Evolutionary conservation across 2,113 vertebrate genomes (phyloP).

Genomic region (Phrynocephalus versicolor): DNA sequence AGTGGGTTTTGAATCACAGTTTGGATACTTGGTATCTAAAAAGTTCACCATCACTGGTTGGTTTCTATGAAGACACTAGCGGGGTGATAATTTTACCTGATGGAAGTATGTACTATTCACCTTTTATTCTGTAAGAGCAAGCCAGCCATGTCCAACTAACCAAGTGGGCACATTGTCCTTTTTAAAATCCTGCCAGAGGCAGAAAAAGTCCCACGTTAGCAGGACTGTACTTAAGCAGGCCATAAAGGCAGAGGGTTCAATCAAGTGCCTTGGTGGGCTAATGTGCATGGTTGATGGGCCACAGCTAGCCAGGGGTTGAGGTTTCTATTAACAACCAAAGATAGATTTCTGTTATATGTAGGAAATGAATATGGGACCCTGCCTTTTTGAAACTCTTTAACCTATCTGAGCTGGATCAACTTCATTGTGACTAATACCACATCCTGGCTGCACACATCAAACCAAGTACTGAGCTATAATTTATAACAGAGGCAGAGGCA

Average conservation of each 20-base stretch:
- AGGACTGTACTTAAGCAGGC: background rate
- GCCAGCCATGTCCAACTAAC: background rate
- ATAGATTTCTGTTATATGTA: background rate
- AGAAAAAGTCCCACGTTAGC: background rate
- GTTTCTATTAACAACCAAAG: background rate
- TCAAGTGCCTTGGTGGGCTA: background rate
- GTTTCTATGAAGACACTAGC: background rate
- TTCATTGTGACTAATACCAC: slow-evolving; percentile 2
- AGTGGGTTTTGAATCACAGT: too few species aligned
- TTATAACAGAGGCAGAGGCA: background rate
- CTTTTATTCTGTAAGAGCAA: background rate
- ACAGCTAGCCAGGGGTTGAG: too few species aligned
- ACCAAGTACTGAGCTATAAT: slow-evolving; percentile 6
- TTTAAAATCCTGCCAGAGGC: background rate
- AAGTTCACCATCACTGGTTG: background rate
- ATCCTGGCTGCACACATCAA: slow-evolving; percentile 20
- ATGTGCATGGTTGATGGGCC: background rate
- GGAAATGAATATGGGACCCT: background rate
- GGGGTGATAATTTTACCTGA: too few species aligned
- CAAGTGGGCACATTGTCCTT: background rate
- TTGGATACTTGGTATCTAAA: too few species aligned
- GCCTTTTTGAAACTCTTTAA: background rate
- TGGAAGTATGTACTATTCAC: background rate
- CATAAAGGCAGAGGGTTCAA: background rate
- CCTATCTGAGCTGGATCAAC: background rate